A percentile compares a stretch with the other conserved stretches of the same genome.
Evolutionary conservation across 2,113 vertebrate species (phyloP).

Genomic region (Anarrhichthys ocellatus): DNA sequence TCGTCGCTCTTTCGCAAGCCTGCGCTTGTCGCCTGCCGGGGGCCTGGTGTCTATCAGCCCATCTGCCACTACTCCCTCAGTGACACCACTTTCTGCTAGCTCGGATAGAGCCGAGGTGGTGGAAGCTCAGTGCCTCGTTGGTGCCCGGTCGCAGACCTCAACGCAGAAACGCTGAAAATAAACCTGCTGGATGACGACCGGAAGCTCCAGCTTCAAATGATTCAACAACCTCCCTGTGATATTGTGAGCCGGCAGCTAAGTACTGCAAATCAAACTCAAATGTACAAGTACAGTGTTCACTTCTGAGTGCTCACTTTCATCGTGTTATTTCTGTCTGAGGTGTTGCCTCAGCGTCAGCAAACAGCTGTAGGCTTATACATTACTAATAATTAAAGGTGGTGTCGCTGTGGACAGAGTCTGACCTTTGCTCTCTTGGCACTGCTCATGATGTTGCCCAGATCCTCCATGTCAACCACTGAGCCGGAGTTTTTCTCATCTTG

Average conservation of each 20-base stretch:
- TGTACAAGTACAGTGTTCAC: neutral
- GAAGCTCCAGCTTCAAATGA: conserved; percentile 4
- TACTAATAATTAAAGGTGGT: neutral
- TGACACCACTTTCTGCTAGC: conserved; percentile 37
- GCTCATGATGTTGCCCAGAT: conserved; percentile 89
- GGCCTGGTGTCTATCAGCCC: conserved; percentile 82
- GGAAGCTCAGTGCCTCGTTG: conserved; percentile 6
- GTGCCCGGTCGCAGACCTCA: conserved; percentile 8
- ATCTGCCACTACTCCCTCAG: conserved; percentile 76
- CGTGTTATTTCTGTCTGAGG: neutral
- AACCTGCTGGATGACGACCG: conserved; percentile 11
- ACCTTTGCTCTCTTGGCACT: conserved; percentile 88
- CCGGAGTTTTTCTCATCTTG: conserved; percentile 58
- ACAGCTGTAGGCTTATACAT: neutral
- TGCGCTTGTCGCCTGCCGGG: conserved; percentile 67
- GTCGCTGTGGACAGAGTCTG: conserved; percentile 17
- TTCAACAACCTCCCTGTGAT: neutral
- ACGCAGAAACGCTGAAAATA: conserved; percentile 29
- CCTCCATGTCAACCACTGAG: conserved; percentile 90
- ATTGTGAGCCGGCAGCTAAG: neutral
- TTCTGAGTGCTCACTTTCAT: neutral
- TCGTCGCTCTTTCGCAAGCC: conserved; percentile 76
- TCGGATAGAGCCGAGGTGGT: neutral
- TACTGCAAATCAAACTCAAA: neutral
- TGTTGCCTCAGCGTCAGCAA: neutral